Base-by-base conservation (phyloP, 2,888 invertebrate species). In the Metellina segmentata region DNA sequence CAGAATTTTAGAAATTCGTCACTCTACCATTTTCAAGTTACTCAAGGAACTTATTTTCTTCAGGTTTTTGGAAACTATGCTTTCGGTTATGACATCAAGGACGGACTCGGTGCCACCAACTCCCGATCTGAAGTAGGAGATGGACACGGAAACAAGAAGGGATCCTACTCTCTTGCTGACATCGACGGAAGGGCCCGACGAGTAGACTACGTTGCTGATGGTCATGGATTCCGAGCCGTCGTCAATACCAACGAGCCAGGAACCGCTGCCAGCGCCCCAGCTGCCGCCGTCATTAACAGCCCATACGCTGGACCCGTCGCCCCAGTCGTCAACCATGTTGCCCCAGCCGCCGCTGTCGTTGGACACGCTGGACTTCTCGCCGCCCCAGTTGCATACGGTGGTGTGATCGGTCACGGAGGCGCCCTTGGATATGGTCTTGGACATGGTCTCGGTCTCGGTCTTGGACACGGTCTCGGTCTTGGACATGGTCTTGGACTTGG, bases 121-220 rank as follows among this genome's bases (percentile, higher is more conserved):
- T 92, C 82, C 51, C 89, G 93, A 6, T 89, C 87, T n/a, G 93
- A 93, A 72, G 93, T 93, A 0, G 93, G 93, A 52, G 93, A 93
- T 78, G 93, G 70, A 11, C 85, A 79, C 51, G 93, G 93, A 6
- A 93, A 93, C 85, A 91, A 91, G 81, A 89, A 85, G 48, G 93
- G 93, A 11, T 93, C 92, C 7, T 93, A 93, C 85, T 81, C 91
- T 53, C 79, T 93, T 8, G 85, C 81, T 53, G 93, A 93, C 85
- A 86, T 87, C 20, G 93, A 93, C 81, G 93, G 93, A 51, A 69
- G 93, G 11, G 81, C 89, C 34, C 79, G 93, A 69, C 70, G 83
- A 7, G 93, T 93, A 5, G 93, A 93, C 20, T 93, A 93, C 75
- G 89, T 92, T 13, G 91, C 91, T 74, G 91, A 91, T 69, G 91